A percentile compares a stretch with the other conserved stretches of the same genome.
Conservation (phyloP, 2,888 invertebrate genomes). For the Caenorhabditis macrosperma region DNA sequence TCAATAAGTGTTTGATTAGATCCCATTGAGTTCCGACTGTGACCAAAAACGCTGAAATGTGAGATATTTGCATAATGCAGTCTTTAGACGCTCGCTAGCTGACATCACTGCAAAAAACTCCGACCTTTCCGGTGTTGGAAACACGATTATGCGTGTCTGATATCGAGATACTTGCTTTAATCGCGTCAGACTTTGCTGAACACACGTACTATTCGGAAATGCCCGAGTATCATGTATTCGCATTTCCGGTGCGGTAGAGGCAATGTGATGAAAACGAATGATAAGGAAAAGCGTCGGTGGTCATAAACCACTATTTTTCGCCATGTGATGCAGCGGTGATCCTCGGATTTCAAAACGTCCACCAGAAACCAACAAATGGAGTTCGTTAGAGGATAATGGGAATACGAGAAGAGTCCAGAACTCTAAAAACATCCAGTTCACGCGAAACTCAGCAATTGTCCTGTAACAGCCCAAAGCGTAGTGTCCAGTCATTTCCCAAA, state of each 20-base stretch:
- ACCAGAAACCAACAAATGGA: too few species aligned
- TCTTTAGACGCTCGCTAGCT: conserved; percentile 9
- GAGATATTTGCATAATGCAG: conserved; percentile 6
- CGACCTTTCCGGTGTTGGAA: neutral
- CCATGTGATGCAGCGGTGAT: too few species aligned
- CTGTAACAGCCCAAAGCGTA: too few species aligned
- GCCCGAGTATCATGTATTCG: neutral
- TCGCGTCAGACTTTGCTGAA: conserved; percentile 22
- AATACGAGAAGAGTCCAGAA: too few species aligned
- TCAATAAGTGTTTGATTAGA: neutral
- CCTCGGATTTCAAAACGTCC: too few species aligned
- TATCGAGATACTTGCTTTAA: neutral
- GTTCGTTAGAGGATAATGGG: too few species aligned
- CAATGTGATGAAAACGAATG: neutral
- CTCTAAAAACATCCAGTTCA: too few species aligned
- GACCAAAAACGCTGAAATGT: neutral
- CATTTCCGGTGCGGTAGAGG: conserved; percentile 38
- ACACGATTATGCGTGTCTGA: conserved; percentile 6
- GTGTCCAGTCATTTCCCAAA: too few species aligned
- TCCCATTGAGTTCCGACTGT: neutral
- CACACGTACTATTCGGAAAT: conserved; percentile 24
- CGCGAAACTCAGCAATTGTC: too few species aligned
- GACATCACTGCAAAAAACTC: conserved; percentile 23
- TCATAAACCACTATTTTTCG: too few species aligned
- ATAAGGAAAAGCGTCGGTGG: conserved; percentile 3